These are phyloP conservation scores for Drosophila maculinotata DNA, from an alignment of 2,888 invertebrate species.

Conservation along the genomic window DNA sequence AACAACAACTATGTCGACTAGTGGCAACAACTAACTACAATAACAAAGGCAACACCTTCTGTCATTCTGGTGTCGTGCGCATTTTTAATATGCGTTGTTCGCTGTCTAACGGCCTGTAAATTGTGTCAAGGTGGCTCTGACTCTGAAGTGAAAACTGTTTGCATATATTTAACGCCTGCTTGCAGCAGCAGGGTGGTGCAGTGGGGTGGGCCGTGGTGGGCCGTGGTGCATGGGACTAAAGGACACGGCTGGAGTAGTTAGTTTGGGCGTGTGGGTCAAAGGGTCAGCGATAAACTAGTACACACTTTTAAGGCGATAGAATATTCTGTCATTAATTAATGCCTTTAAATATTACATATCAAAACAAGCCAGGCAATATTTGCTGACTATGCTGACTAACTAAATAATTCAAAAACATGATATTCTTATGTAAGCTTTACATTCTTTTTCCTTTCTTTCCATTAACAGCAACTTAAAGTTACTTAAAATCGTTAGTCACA, in stretches of 20 bases:
- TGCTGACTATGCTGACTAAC: no score
- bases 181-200: background rate
- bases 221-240: background rate
- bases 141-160: slow-evolving; percentile 39
- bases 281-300: no score
- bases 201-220: background rate
- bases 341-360: no score
- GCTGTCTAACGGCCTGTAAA: slow-evolving; percentile 73
- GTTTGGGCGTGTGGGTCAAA: no score
- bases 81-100: slow-evolving; percentile 71
- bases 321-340: no score
- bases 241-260: background rate
- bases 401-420: no score
- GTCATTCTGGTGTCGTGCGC: slow-evolving; percentile 50
- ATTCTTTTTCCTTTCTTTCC: no score
- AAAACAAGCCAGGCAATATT: no score
- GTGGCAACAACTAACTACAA: slow-evolving; percentile 18
- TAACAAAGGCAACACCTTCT: slow-evolving; percentile 40
- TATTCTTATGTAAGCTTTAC: no score
- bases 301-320: no score
- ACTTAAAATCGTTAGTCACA: no score
- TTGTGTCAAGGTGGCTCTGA: slow-evolving; percentile 70
- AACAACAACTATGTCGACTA: slow-evolving; percentile 10
- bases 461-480: no score
- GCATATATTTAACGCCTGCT: slow-evolving; percentile 20